A percentile compares a stretch with the other conserved stretches of the same genome.
Conservation (phyloP, 1,140 invertebrate species). For the Liolophura sinensis region DNA sequence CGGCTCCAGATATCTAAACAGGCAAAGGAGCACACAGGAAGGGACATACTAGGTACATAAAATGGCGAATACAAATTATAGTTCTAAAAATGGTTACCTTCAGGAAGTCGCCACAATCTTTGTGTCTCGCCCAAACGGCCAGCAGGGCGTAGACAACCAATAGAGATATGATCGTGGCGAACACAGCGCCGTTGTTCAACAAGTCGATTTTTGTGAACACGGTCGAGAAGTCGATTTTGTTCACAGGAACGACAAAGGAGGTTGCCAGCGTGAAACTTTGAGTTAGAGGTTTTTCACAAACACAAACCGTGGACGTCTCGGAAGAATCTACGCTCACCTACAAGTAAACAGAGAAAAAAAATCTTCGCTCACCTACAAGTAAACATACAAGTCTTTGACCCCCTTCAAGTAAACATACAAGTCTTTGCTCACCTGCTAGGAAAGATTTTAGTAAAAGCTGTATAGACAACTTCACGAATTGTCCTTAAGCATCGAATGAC, state of each 20-base stretch:
- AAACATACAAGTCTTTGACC: too few relatives aligned
- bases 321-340: conserved; percentile 10
- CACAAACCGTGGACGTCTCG: conserved; percentile 9
- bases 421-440: too few relatives aligned
- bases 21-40: too few relatives aligned
- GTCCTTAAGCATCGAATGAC: too few relatives aligned
- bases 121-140: conserved; percentile 49
- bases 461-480: too few relatives aligned
- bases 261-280: conserved; percentile 16
- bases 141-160: conserved; percentile 49
- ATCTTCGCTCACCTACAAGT: too few relatives aligned
- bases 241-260: conserved; percentile 57
- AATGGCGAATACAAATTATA: too few relatives aligned
- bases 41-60: too few relatives aligned
- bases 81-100: conserved; percentile 12
- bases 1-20: too few relatives aligned
- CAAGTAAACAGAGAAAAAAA: conserved; percentile 3
- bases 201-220: conserved; percentile 52
- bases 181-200: conserved; percentile 29
- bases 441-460: too few relatives aligned
- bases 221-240: conserved; percentile 61
- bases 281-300: conserved; percentile 13
- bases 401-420: too few relatives aligned
- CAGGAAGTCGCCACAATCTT: conserved; percentile 55
- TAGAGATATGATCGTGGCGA: conserved; percentile 51